Evolutionary conservation across 2,113 vertebrate species (phyloP).

Genomic region (Elaphurus davidianus): DNA sequence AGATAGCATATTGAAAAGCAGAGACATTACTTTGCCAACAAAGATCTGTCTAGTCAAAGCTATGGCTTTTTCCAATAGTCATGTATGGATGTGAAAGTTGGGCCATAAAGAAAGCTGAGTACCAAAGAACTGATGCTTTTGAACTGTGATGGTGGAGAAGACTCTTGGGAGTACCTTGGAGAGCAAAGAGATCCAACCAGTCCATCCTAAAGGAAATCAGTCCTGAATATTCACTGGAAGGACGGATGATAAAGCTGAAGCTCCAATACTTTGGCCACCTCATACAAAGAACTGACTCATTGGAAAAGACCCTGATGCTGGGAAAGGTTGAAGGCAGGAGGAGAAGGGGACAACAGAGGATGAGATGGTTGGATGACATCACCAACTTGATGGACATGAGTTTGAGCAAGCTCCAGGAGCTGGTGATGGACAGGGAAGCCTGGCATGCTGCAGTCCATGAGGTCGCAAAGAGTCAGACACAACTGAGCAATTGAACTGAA

Average conservation of each 20-base stretch:
- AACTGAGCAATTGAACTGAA: not conserved
- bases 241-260: not conserved
- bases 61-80: not conserved
- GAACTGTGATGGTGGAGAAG: not conserved
- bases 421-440: not conserved
- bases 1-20: not conserved
- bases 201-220: not conserved
- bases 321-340: not conserved
- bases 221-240: not conserved
- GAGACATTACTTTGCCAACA: not conserved
- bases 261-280: not conserved
- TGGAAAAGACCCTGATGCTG: not conserved
- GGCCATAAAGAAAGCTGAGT: not conserved
- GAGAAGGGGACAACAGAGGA: not conserved
- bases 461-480: not conserved
- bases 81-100: not conserved
- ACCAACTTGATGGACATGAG: not conserved
- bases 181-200: not conserved
- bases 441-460: not conserved
- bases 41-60: not conserved
- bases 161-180: not conserved
- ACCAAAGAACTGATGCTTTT: not conserved
- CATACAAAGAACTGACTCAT: not conserved
- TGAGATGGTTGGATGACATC: not conserved
- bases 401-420: not conserved